Percentiles rank a stretch among this genome's conserved stretches.
Conservation (phyloP, 2,888 invertebrate species). For the Folsomia candida region DNA sequence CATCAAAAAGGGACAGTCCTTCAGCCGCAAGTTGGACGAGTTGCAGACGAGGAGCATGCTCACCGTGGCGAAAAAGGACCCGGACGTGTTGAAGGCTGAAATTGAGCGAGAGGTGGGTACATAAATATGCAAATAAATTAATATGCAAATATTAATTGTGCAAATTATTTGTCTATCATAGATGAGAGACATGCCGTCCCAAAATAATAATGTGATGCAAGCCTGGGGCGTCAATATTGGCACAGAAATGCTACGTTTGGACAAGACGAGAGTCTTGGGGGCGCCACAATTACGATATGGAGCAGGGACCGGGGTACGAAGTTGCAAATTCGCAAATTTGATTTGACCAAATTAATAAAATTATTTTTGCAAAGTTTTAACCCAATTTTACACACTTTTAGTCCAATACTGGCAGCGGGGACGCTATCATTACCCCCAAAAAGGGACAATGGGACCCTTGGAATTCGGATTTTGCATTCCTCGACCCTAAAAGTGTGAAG, state of each 20-base stretch:
- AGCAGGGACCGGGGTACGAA: neutral
- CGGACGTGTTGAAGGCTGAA: conserved; percentile 16
- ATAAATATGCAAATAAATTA: too few relatives aligned
- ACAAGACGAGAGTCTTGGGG: conserved; percentile 26
- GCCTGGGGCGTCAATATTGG: conserved; percentile 10
- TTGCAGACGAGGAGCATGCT: conserved; percentile 39
- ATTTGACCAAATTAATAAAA: too few relatives aligned
- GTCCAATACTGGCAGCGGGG: too few relatives aligned
- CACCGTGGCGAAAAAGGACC: conserved; percentile 33
- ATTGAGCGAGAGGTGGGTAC: conserved; percentile 18
- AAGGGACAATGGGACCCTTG: conserved; percentile 42
- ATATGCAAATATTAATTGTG: too few relatives aligned
- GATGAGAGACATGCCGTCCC: too few relatives aligned
- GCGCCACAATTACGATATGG: conserved; percentile 30
- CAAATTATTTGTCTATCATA: too few relatives aligned
- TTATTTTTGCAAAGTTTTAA: too few relatives aligned
- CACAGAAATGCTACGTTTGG: conserved; percentile 14
- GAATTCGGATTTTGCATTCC: conserved; percentile 27
- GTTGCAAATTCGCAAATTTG: too few relatives aligned
- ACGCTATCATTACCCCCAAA: conserved; percentile 17
- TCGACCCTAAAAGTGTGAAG: conserved; percentile 9
- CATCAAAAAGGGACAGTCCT: conserved; percentile 41
- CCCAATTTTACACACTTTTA: too few relatives aligned
- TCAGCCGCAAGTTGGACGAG: conserved; percentile 36
- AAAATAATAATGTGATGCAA: too few relatives aligned